Base-by-base conservation (phyloP, 2,113 vertebrate genomes). In the Thamnaconus septentrionalis region DNA sequence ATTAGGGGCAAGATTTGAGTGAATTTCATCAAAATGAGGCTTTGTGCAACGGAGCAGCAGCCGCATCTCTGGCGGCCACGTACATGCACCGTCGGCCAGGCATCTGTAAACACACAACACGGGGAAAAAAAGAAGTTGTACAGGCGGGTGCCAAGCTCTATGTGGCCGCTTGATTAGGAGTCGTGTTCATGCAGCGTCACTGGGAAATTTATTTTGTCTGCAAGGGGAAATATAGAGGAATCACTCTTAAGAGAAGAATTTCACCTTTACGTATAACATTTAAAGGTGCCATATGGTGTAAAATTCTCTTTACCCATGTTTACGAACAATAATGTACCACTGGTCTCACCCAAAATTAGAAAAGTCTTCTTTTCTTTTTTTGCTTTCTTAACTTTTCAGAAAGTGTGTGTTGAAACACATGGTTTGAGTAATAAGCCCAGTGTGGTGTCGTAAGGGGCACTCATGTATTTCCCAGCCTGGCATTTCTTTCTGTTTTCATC, bases 1-100 rank as follows among this genome's bases (percentile, higher is more conserved):
- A 53, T 71, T 10, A 67, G 67, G 58, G 59, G 50, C 52, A 31
- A 31, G 18, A 31, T 31, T 31, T 31, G 18, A 31, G 48, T 11
- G 57, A 64, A 65, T 82, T 56, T 76, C 75, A 85, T 81, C 56
- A 80, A 72, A 31, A 79, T 57, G 54, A 43, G 73, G 71, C 72
- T 85, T 84, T 75, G 69, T 64, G 73, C 59, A 10, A 40, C 45
- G 61, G 56, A 67, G 66, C 67, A 18, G 64, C 62, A 67, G 66
- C 67, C n/a, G 64, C 62, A 47, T 74, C 71, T 80, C 72, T 64
- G 53, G 10, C 63, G 75, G 75, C 18, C 18, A 31, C 18, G 18
- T 53, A 59, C 53, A 41, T 51, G 77, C 62, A 62, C 65, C 76
- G 60, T 0, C 0, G 53, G 60, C 41, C 57, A 72, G 67, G 48